Evolutionary conservation across 2,888 invertebrate species (phyloP).

Genomic region (Sussaba pulchella): DNA sequence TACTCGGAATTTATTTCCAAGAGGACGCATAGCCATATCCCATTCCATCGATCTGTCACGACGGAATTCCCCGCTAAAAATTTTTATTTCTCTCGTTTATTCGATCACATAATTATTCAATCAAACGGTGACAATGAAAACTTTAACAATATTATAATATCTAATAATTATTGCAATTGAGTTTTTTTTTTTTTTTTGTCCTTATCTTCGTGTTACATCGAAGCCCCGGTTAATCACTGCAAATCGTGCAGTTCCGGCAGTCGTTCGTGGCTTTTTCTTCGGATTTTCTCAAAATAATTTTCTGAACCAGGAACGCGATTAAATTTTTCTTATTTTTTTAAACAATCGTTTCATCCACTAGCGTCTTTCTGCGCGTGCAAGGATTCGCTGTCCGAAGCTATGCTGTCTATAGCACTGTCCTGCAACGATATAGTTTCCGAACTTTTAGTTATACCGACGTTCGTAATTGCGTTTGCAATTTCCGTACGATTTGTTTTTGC

Average conservation of each 20-base stretch:
- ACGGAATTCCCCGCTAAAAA: slow-evolving; percentile 25
- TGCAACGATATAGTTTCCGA: slow-evolving; percentile 80
- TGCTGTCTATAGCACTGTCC: slow-evolving; percentile 79
- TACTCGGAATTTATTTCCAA: slow-evolving; percentile 63
- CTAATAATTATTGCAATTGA: slow-evolving; percentile 39
- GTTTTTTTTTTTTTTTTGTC: slow-evolving; percentile 42
- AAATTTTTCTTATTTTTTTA: slow-evolving; percentile 9
- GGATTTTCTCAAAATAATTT: slow-evolving; percentile 18
- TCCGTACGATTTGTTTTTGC: slow-evolving; percentile 77
- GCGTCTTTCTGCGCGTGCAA: slow-evolving; percentile 77
- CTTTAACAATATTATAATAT: slow-evolving; percentile 52
- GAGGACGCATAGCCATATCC: slow-evolving; percentile 59
- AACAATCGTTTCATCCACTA: slow-evolving; percentile 61
- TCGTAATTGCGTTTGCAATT: slow-evolving; percentile 74
- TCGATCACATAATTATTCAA: slow-evolving; percentile 51
- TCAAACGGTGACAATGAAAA: slow-evolving; percentile 45
- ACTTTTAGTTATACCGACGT: slow-evolving; percentile 77
- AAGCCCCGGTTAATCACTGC: slow-evolving; percentile 17
- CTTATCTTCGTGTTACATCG: slow-evolving; percentile 42
- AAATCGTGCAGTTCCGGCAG: slow-evolving; percentile 8
- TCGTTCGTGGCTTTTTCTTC: slow-evolving; percentile 12
- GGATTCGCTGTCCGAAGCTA: slow-evolving; percentile 78
- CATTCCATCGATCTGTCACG: slow-evolving; percentile 29
- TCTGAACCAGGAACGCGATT: slow-evolving; percentile 29
- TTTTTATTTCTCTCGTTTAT: slow-evolving; percentile 30